A percentile compares a stretch with the other conserved stretches of the same genome.
Evolutionary conservation across 2,113 vertebrate species (phyloP).

Genomic region (Amazona vittata): DNA sequence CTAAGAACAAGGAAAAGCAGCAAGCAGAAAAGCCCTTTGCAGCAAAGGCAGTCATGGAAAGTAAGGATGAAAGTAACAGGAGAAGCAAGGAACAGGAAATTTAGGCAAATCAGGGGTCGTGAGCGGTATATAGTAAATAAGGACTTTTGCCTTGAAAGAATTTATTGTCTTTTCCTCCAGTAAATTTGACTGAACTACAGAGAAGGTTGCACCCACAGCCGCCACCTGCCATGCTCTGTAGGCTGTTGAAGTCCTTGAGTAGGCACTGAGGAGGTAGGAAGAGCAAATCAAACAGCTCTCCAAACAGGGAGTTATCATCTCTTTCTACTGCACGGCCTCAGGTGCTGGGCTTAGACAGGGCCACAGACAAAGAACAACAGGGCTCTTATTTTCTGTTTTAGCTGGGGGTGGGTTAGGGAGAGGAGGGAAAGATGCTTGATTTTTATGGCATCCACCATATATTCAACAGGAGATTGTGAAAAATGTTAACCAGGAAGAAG

Average conservation of each 20-base stretch:
- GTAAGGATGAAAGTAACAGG: background rate
- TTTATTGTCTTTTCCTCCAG: background rate
- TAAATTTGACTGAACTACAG: background rate
- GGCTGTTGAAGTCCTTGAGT: rapidly evolving
- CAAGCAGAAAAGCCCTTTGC: background rate
- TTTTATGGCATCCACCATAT: background rate
- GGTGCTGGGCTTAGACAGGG: background rate
- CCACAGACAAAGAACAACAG: background rate
- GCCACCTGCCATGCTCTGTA: rapidly evolving
- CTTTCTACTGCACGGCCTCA: background rate
- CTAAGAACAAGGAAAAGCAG: background rate
- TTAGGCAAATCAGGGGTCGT: background rate
- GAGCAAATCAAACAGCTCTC: background rate
- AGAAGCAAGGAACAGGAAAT: background rate
- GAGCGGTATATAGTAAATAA: background rate
- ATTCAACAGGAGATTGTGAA: background rate
- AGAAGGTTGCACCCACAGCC: background rate
- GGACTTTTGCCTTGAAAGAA: background rate
- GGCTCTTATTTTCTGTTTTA: background rate
- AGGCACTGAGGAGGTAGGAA: background rate
- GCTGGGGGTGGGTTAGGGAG: background rate
- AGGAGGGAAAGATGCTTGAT: background rate
- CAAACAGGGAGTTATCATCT: background rate
- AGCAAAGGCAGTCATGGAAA: background rate
- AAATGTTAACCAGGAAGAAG: background rate